These are phyloP conservation scores for Corythaeola cristata DNA, from an alignment of 2,113 vertebrate species.

Conservation along the genomic window DNA sequence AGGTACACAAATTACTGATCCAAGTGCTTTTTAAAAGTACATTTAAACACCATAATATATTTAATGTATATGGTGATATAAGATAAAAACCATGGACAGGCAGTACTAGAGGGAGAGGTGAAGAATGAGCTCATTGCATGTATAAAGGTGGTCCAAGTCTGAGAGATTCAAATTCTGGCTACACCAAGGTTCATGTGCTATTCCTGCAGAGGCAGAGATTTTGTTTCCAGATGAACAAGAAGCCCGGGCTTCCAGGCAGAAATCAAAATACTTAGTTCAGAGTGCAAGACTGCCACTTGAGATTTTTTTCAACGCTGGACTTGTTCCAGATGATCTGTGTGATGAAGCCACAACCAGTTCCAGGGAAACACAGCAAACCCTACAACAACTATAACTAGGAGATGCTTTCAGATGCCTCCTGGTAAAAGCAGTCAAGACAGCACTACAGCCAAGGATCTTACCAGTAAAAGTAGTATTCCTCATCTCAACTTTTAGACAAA, in stretches of 20 bases:
- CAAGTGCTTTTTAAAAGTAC: not conserved
- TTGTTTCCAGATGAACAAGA: not conserved
- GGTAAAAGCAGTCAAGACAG: not conserved
- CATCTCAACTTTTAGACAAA: not conserved
- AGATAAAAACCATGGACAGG: not conserved
- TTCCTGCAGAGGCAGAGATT: not conserved
- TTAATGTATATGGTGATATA: not conserved
- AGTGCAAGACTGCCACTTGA: not conserved
- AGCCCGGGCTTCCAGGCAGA: not conserved
- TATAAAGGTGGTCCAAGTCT: not conserved
- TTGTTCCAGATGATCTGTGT: not conserved
- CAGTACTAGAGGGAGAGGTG: not conserved
- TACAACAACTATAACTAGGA: not conserved
- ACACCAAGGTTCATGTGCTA: not conserved
- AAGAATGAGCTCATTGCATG: not conserved
- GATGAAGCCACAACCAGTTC: not conserved
- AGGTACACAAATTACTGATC: not conserved
- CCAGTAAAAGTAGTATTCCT: not conserved
- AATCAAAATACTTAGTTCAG: not conserved
- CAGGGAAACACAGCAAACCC: not conserved
- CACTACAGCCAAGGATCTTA: not conserved
- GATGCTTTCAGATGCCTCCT: not conserved
- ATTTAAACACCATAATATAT: not conserved
- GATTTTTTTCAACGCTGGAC: not conserved
- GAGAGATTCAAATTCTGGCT: not conserved